Percentiles rank a stretch among this genome's conserved stretches.
Conservation (phyloP, 2,797 vertebrate species). For the Danio choprae region DNA sequence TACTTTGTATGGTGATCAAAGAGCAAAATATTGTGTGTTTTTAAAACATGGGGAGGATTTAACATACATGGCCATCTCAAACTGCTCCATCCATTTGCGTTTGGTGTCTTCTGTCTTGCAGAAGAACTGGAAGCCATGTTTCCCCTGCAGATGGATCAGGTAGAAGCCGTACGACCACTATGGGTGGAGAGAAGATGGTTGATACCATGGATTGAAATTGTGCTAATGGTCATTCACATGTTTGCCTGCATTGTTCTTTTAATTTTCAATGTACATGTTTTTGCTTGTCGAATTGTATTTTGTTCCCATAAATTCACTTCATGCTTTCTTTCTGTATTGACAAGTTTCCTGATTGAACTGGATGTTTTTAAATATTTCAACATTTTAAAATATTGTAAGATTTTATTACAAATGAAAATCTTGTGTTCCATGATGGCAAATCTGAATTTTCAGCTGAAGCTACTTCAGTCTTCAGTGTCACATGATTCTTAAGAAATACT, state of each 20-base stretch:
- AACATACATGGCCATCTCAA: constrained; percentile 99
- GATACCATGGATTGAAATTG: neutral
- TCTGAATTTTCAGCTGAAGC: neutral
- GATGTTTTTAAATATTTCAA: neutral
- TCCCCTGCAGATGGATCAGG: constrained; percentile 95
- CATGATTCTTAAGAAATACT: neutral
- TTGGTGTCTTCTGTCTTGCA: constrained; percentile 99
- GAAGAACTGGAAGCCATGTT: constrained; percentile 98
- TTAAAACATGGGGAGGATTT: neutral
- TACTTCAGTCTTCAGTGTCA: neutral
- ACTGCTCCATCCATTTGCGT: constrained; percentile 99
- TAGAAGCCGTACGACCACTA: constrained; percentile 99
- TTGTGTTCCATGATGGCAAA: neutral
- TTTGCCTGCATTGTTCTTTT: neutral
- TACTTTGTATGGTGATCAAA: neutral
- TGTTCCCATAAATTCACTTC: neutral
- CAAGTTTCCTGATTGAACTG: neutral
- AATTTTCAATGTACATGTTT: neutral
- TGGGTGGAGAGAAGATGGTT: constrained; percentile 31
- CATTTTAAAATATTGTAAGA: neutral
- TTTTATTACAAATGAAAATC: neutral
- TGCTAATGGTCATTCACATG: neutral
- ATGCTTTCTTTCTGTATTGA: too few relatives aligned
- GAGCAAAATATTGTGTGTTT: neutral
- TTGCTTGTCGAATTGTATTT: neutral